phyloP scores from a whole-genome alignment of 2,113 vertebrate species.

The Hemiprocne comata region DNA sequence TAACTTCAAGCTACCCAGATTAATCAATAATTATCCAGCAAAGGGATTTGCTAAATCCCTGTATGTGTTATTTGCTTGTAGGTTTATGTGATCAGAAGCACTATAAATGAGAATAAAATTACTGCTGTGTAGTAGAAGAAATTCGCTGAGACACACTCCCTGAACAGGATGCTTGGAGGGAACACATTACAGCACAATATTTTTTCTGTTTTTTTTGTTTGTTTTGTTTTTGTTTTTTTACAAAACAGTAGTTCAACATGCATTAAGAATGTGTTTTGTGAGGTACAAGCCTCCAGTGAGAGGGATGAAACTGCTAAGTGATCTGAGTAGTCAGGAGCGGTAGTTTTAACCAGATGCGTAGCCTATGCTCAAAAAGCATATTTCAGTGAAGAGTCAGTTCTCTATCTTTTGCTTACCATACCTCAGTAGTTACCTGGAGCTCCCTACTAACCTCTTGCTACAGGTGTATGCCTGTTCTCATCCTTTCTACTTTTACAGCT shows the following conservation, averaged over 20 bases:
- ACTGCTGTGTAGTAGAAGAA: neutral
- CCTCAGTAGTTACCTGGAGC: neutral
- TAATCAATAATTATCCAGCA: neutral
- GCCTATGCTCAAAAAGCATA: neutral
- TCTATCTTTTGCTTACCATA: neutral
- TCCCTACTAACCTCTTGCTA: accelerated
- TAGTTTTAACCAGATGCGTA: neutral
- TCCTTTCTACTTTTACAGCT: neutral
- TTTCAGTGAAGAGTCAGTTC: neutral
- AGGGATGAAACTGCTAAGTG: neutral
- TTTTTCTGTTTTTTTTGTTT: neutral
- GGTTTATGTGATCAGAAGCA: neutral
- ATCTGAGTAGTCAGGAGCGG: neutral
- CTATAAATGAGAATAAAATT: neutral
- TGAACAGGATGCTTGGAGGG: neutral
- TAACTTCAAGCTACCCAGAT: neutral
- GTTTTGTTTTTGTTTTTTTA: neutral
- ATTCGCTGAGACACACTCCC: neutral
- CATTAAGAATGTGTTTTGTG: neutral
- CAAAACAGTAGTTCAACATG: neutral
- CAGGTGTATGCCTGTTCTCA: neutral
- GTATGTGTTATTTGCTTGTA: neutral
- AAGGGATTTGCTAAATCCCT: neutral
- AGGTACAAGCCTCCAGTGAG: neutral
- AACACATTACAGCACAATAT: neutral